Evolutionary conservation across 2,888 invertebrate species (phyloP).

Genomic region (Alentia gelatinosa): DNA sequence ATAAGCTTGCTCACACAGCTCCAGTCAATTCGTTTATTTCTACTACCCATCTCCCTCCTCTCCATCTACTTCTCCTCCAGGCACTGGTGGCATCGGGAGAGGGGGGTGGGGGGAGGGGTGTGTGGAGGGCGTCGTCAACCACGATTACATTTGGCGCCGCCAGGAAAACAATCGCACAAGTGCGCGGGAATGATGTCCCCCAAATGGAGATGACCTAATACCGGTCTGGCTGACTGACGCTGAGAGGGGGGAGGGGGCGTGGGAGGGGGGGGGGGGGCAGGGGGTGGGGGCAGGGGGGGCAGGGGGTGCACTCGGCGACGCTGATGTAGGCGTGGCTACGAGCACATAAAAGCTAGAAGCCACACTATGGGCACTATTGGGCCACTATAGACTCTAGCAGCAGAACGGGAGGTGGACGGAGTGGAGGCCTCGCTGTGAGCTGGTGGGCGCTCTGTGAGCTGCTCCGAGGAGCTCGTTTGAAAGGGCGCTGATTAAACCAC

Average conservation of each 20-base stretch:
- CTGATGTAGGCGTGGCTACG: neutral
- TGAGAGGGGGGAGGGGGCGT: neutral
- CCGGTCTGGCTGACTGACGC: too few species aligned
- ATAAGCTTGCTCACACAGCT: too few species aligned
- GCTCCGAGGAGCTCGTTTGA: too few species aligned
- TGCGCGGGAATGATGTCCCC: slow-evolving; percentile 18
- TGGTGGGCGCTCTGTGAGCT: too few species aligned
- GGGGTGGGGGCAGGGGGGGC: neutral
- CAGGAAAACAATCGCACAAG: slow-evolving; percentile 37
- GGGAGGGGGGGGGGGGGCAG: neutral
- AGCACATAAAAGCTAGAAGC: neutral
- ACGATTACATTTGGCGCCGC: slow-evolving; percentile 41
- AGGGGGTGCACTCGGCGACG: too few species aligned
- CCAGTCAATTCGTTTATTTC: neutral
- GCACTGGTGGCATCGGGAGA: neutral
- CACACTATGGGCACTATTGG: neutral
- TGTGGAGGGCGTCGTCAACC: neutral
- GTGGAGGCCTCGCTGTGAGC: too few species aligned
- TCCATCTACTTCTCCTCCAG: neutral
- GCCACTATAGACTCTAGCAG: too few species aligned
- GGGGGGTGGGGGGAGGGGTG: too few species aligned
- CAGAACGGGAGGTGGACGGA: too few species aligned
- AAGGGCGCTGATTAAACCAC: too few species aligned
- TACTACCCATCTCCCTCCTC: neutral
- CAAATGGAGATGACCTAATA: slow-evolving; percentile 43